Percentiles rank a stretch among this genome's conserved stretches.
These are phyloP conservation scores for Metallyticus violacea DNA, from an alignment of 2,888 invertebrate species.

Conservation along the genomic window DNA sequence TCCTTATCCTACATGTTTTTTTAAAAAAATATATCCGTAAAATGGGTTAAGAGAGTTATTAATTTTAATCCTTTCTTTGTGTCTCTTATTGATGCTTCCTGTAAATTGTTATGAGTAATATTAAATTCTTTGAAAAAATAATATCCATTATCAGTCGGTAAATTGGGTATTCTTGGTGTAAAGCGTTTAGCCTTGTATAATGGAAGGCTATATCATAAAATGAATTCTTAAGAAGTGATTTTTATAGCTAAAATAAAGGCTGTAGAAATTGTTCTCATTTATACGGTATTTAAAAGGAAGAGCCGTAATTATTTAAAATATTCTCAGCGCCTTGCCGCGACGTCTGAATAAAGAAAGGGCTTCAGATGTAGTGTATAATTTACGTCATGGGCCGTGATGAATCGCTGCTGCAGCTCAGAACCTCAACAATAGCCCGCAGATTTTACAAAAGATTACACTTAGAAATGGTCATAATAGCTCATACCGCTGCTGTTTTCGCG, in stretches of 20 bases:
- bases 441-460: background rate
- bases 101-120: too few relatives aligned
- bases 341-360: background rate
- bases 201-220: background rate
- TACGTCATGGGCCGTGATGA: background rate
- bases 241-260: background rate
- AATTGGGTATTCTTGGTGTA: background rate
- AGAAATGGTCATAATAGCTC: background rate
- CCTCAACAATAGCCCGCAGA: background rate
- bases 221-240: background rate
- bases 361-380: background rate
- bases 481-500: background rate
- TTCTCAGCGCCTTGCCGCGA: background rate
- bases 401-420: background rate
- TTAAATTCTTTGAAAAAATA: too few relatives aligned
- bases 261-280: background rate
- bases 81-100: too few relatives aligned
- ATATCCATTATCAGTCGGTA: background rate
- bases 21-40: too few relatives aligned
- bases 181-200: background rate
- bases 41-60: too few relatives aligned
- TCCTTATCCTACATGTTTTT: too few relatives aligned
- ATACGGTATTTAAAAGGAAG: too few relatives aligned
- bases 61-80: too few relatives aligned
- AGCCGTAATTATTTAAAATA: slow-evolving; percentile 1